Evolutionary conservation across 2,797 vertebrate genomes (phyloP).

Genomic region (Halcyon badia): DNA sequence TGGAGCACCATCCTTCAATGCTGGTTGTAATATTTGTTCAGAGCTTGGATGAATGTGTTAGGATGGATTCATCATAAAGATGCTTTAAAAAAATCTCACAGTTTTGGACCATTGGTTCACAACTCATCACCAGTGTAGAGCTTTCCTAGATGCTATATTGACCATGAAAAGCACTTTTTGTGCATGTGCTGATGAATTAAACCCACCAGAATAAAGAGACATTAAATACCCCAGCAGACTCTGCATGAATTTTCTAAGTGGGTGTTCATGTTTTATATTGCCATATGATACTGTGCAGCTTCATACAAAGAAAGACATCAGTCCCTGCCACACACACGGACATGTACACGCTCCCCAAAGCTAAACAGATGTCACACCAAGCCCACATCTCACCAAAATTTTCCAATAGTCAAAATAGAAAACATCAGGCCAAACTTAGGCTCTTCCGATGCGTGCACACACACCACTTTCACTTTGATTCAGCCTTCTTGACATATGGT

Average conservation of each 20-base stretch:
- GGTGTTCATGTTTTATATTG: constrained; percentile 21
- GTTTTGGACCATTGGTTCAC: not conserved
- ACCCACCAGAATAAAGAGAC: not conserved
- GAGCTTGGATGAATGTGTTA: not conserved
- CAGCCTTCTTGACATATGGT: not conserved
- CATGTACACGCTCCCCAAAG: not conserved
- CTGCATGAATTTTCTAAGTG: not conserved
- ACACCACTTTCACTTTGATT: constrained; percentile 27
- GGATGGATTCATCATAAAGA: not conserved
- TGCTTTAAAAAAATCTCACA: not conserved
- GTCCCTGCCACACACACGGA: not conserved
- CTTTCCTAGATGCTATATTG: not conserved
- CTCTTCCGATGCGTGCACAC: not conserved
- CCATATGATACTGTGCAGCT: not conserved
- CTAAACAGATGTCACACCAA: not conserved
- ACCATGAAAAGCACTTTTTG: not conserved
- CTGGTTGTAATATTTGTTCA: not conserved
- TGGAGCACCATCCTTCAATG: not conserved
- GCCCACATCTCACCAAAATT: not conserved
- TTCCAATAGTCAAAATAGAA: constrained; percentile 28
- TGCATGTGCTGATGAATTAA: not conserved
- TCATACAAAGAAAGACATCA: constrained; percentile 1
- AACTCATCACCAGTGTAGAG: not conserved
- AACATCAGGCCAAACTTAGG: not conserved
- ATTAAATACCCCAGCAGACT: not conserved